Evolutionary conservation across 2,888 invertebrate species (phyloP).

Genomic region (Scaeva pyrastri): DNA sequence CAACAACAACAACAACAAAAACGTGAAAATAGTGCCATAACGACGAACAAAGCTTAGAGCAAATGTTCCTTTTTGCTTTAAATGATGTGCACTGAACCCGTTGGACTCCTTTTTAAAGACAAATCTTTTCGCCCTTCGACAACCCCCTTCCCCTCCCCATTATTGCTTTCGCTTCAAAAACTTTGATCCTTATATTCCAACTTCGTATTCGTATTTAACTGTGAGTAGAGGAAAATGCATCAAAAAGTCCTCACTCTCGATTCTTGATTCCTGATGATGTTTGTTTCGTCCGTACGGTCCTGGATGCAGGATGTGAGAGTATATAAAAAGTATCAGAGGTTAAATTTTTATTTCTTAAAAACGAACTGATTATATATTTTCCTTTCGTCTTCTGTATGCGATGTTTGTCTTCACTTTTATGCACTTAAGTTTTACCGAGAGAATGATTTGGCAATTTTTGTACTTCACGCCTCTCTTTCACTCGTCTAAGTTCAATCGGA

Average conservation of each 20-base stretch:
- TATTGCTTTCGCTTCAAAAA: background rate
- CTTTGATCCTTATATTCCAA: background rate
- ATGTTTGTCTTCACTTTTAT: background rate
- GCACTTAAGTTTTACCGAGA: constrained; percentile 8
- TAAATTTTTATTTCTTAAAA: constrained; percentile 7
- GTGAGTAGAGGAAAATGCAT: constrained; percentile 30
- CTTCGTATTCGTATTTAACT: background rate
- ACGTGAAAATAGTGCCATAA: constrained; percentile 5
- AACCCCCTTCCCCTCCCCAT: too few species aligned
- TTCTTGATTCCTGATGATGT: too few species aligned
- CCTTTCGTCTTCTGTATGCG: background rate
- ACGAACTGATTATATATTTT: constrained; percentile 15
- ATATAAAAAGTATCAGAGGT: too few species aligned
- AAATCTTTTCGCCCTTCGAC: constrained; percentile 13
- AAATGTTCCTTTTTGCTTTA: constrained; percentile 26
- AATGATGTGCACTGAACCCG: constrained; percentile 59
- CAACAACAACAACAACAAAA: background rate
- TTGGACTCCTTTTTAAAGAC: constrained; percentile 45
- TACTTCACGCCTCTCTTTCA: background rate
- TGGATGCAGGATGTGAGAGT: too few species aligned
- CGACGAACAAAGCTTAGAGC: background rate
- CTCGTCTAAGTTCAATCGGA: background rate
- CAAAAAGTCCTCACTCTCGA: constrained; percentile 22
- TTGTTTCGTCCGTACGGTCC: constrained; percentile 5
- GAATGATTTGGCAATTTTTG: constrained; percentile 28